Evolutionary conservation across 1,140 invertebrate species (phyloP), one percentile per base, ranked within the genome.

Genomic region (Ceratosolen solmsi): DNA sequence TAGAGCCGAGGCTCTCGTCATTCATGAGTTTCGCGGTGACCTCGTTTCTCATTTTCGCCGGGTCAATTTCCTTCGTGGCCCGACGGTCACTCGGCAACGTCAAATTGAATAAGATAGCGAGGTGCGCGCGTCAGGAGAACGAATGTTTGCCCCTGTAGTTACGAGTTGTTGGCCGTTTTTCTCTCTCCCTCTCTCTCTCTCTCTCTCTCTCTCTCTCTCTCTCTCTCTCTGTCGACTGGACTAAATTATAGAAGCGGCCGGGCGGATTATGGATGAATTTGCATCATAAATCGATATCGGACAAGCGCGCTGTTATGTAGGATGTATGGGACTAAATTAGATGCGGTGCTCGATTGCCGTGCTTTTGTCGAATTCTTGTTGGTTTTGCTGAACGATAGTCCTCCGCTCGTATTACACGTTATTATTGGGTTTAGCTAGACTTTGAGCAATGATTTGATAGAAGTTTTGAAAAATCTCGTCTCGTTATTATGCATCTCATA

Each of bases 81-180:
- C 41, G 41, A 46, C 70, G 51, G 36, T 36, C n/a, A 8, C n/a
- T 25, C 36, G 68, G n/a, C 9, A 63, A 80, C 13, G 68, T 63
- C 25, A 75, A 75, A 75, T 80, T 80, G 58, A 74, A 74, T 80
- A 80, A 54, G 56, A 80, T 51, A 80, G 56, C 56, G 15, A 25
- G 20, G 65, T n/a, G 2, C 27, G 70, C 20, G 36, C 54, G 7
- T 1, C 7, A 9, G 30, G 58, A n/a, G n/a, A n/a, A n/a, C n/a
- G n/a, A n/a, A n/a, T n/a, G n/a, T n/a, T n/a, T n/a, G n/a, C n/a
- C n/a, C n/a, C n/a, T n/a, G n/a, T 54, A 46, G 51, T 46, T 46
- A 46, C 41, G 41, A 46, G 5, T 46, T 7, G 41, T 46, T 46
- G 5, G 5, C 13, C 5, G 41, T 46, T 46, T 46, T 51, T n/a